These are phyloP conservation scores for Rhinophrynus dorsalis DNA, from an alignment of 2,797 vertebrate genomes.

Conservation along the genomic window DNA sequence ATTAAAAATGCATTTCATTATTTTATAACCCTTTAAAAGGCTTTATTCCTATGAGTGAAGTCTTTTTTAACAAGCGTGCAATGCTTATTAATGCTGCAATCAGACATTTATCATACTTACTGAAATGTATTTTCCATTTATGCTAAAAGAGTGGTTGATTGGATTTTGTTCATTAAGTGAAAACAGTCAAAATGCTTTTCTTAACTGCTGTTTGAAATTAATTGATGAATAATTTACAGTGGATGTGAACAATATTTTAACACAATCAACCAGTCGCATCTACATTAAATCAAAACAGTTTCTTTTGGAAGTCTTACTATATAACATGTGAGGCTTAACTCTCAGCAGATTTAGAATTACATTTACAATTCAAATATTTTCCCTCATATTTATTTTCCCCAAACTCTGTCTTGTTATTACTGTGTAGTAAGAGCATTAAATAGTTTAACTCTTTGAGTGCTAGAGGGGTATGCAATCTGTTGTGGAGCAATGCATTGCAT, in stretches of 20 bases:
- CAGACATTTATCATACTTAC: conserved; percentile 63
- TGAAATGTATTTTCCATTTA: conserved; percentile 64
- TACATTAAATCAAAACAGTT: conserved; percentile 51
- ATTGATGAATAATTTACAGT: conserved; percentile 55
- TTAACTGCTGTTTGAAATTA: conserved; percentile 60
- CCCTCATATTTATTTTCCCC: no score
- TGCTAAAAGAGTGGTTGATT: conserved; percentile 62
- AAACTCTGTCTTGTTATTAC: no score
- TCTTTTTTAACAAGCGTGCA: conserved; percentile 44
- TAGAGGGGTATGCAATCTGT: no score
- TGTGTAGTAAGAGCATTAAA: no score
- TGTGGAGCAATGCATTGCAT: no score
- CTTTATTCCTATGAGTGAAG: conserved; percentile 1
- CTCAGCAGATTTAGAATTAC: no score
- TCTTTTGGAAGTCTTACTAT: no score
- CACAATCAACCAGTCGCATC: conserved; percentile 52
- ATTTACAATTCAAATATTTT: no score
- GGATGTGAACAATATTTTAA: conserved; percentile 54
- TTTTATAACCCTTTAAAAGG: no score
- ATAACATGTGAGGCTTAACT: no score
- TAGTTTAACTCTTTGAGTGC: no score
- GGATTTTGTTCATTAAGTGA: conserved; percentile 68
- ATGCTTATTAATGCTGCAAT: conserved; percentile 57
- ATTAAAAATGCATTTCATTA: no score
- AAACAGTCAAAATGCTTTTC: conserved; percentile 60